Conservation (phyloP, 2,888 invertebrate genomes). For the Omphaloscelis lunosa region DNA sequence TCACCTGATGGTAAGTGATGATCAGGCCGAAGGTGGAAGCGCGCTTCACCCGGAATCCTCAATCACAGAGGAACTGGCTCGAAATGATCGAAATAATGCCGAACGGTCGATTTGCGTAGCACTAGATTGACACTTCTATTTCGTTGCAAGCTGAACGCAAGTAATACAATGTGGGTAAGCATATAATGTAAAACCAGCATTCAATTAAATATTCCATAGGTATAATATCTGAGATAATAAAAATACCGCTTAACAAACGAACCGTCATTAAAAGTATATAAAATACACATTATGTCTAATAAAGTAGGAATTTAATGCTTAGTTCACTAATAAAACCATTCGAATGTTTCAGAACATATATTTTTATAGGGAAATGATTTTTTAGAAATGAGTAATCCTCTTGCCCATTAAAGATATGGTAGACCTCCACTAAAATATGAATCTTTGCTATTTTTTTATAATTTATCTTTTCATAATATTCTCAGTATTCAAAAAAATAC, state of each 20-base stretch:
- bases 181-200: not conserved
- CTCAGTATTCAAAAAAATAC: slow-evolving; percentile 4
- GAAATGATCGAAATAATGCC: not conserved
- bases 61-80: no score
- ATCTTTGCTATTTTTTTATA: slow-evolving; percentile 14
- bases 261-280: slow-evolving; percentile 50
- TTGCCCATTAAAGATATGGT: not conserved
- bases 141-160: not conserved
- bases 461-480: slow-evolving; percentile 15
- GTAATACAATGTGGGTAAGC: not conserved
- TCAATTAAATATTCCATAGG: slow-evolving; percentile 8
- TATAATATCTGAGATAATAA: slow-evolving; percentile 25
- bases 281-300: slow-evolving; percentile 31
- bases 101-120: no score
- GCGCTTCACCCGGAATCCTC: no score
- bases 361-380: slow-evolving; percentile 14
- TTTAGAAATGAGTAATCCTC: not conserved
- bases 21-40: no score
- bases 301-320: slow-evolving; percentile 38
- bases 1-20: no score
- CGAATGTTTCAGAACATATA: slow-evolving; percentile 23
- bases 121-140: slow-evolving; percentile 4
- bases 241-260: slow-evolving; percentile 49
- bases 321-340: slow-evolving; percentile 37
- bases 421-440: not conserved